Evolutionary conservation across 2,888 invertebrate species (phyloP), one percentile per base, ranked within the genome.

Genomic region (Lepeophtheirus nordmannii): DNA sequence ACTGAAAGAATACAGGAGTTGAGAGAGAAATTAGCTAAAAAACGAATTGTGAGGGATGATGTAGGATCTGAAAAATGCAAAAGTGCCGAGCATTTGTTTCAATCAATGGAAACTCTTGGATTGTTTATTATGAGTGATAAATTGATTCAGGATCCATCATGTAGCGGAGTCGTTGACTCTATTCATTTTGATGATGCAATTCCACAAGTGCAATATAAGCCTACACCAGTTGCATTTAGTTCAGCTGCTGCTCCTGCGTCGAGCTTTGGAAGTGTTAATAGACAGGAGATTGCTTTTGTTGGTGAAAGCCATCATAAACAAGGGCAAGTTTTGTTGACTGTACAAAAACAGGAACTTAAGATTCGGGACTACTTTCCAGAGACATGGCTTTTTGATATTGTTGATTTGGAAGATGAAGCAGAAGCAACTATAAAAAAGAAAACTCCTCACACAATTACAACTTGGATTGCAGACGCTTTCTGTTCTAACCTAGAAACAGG

Each of bases 321-420:
- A 61, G 38, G 38, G 7, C n/a, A 53, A 53, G 11, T 23, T 17
- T 46, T 17, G 14, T 17, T 46, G 7, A 1, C 38, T 20, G 12
- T 17, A 14, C 22, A 23, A 23, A 12, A 30, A 1, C 22, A 56
- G 3, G 53, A 22, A 7, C 8, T 22, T 12, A 37, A 14, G 14
- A 12, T 63, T 20, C 22, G 63, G 53, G 38, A 63, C 37, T 63
- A 61, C 23, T 66, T 66, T 60, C 66, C 66, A 10, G 66, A 66
- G 60, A 66, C 66, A n/a, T 66, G 66, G 66, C 40, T 66, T 22
- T 66, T 66, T 41, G 60, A 60, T 10, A n/a, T 66, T 12, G 60
- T 58, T 20, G 40, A 58, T 38, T 20, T 65, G n/a, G 58, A 65
- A 38, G 58, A 46, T 1, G 40, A 40, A n/a, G 65, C n/a, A 9